Evolutionary conservation across 2,888 invertebrate species (phyloP).

Genomic region (Dichetophora obliterata): DNA sequence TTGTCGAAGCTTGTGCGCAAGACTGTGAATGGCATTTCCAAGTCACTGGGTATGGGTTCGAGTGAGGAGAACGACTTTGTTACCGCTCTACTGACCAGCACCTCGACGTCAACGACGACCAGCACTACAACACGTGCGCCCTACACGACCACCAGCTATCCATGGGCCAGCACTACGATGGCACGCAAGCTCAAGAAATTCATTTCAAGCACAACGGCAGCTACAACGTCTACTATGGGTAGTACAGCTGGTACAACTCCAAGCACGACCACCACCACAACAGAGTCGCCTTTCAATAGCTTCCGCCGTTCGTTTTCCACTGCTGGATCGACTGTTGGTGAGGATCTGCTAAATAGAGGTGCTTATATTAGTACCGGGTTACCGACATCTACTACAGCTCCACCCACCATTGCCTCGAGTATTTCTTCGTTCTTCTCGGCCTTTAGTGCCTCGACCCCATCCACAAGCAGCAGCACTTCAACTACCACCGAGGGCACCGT

Average conservation of each 20-base stretch:
- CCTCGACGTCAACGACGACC: slow-evolving; percentile 56
- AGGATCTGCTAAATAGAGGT: slow-evolving; percentile 34
- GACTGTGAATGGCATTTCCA: slow-evolving; percentile 68
- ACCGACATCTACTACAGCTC: slow-evolving; percentile 45
- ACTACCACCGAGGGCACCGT: slow-evolving; percentile 61
- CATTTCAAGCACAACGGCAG: slow-evolving; percentile 65
- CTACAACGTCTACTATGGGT: slow-evolving; percentile 60
- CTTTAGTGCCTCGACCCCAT: slow-evolving; percentile 59
- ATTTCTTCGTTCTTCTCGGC: slow-evolving; percentile 61
- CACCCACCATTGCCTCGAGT: slow-evolving; percentile 50
- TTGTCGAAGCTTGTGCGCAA: slow-evolving; percentile 69
- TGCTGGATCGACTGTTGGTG: slow-evolving; percentile 47
- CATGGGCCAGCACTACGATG: slow-evolving; percentile 69
- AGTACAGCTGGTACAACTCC: slow-evolving; percentile 55
- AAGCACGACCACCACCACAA: slow-evolving; percentile 58
- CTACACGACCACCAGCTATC: slow-evolving; percentile 64
- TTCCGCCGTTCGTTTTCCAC: slow-evolving; percentile 60
- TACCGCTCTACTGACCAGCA: slow-evolving; percentile 49
- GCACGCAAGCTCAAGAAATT: slow-evolving; percentile 69
- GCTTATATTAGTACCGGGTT: slow-evolving; percentile 17
- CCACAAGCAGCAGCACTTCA: slow-evolving; percentile 48
- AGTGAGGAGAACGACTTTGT: slow-evolving; percentile 65
- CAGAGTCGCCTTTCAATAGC: slow-evolving; percentile 59
- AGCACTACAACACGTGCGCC: slow-evolving; percentile 57
- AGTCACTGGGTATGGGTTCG: slow-evolving; percentile 62